A percentile compares a stretch with the other conserved stretches of the same genome.
These are phyloP conservation scores for Drosophila ercepeae DNA, from an alignment of 1,140 invertebrate genomes.

Conservation along the genomic window DNA sequence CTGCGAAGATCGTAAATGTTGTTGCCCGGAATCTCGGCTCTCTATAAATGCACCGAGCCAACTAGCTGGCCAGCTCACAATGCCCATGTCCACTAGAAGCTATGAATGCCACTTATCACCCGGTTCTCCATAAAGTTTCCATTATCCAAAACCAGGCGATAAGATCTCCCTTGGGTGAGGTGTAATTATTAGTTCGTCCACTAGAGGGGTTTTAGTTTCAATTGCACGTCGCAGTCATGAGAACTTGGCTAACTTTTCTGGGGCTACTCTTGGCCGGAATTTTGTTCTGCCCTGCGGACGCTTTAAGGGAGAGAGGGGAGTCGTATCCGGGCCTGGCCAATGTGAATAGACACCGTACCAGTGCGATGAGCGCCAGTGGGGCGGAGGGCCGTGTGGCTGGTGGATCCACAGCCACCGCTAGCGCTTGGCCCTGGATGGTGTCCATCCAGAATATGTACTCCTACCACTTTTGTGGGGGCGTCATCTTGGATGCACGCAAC, in stretches of 20 bases:
- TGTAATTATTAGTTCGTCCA: constrained; percentile 44
- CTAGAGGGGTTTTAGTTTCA: constrained; percentile 51
- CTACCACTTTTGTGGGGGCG: constrained; percentile 83
- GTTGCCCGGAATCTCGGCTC: constrained; percentile 40
- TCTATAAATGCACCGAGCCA: constrained; percentile 46
- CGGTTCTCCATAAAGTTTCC: constrained; percentile 24
- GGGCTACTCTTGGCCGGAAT: constrained; percentile 1
- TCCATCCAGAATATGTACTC: constrained; percentile 66
- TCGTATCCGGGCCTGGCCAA: constrained; percentile 34
- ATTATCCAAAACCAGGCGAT: constrained; percentile 47
- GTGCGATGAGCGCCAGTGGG: background rate
- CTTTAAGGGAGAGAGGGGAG: constrained; percentile 41
- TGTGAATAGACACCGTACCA: background rate
- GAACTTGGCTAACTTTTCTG: constrained; percentile 32
- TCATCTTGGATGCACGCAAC: constrained; percentile 74
- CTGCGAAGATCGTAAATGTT: constrained; percentile 11
- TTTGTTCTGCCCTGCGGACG: constrained; percentile 1
- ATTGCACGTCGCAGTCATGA: constrained; percentile 52
- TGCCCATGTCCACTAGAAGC: constrained; percentile 7
- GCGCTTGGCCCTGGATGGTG: constrained; percentile 81
- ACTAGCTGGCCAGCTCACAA: constrained; percentile 16
- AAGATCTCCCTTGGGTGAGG: constrained; percentile 35
- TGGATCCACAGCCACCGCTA: constrained; percentile 71
- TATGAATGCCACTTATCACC: constrained; percentile 51
- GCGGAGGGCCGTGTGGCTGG: constrained; percentile 76